These are phyloP conservation scores for Cervus canadensis DNA, from an alignment of 2,113 vertebrate species.

Conservation along the genomic window DNA sequence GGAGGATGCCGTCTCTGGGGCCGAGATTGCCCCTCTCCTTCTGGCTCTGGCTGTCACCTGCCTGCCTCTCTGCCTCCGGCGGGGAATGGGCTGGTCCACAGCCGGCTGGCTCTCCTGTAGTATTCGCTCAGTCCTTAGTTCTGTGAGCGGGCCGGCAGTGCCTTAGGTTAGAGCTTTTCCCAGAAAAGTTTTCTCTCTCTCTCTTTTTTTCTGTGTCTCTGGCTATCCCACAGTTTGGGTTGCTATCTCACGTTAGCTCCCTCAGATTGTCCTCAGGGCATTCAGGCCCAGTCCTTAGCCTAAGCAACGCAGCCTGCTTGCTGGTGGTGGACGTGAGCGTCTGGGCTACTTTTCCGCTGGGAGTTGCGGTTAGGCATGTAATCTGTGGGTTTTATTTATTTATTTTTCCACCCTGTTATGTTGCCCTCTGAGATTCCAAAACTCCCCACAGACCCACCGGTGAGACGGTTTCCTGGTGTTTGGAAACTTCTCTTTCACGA, in stretches of 20 bases:
- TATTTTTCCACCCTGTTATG: neutral
- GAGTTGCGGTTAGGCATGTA: neutral
- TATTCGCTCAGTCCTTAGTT: neutral
- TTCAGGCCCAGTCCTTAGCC: neutral
- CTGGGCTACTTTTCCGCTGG: neutral
- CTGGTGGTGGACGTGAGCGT: neutral
- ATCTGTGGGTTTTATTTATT: neutral
- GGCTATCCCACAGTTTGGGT: neutral
- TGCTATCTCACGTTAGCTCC: neutral
- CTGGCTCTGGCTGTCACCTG: neutral
- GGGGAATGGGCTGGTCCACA: neutral
- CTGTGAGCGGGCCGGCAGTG: fast-evolving
- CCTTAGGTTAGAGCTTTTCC: neutral
- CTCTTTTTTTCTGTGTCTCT: neutral
- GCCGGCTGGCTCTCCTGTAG: neutral
- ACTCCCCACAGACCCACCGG: neutral
- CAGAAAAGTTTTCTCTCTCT: neutral
- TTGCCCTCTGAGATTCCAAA: neutral
- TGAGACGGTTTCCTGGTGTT: neutral
- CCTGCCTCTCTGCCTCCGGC: neutral
- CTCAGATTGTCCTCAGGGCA: neutral
- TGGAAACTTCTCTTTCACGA: neutral
- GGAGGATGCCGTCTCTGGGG: neutral
- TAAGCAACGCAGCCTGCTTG: neutral
- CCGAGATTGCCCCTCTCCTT: neutral